Base-by-base conservation (phyloP, 2,888 invertebrate species). In the Icerya purchasi region DNA sequence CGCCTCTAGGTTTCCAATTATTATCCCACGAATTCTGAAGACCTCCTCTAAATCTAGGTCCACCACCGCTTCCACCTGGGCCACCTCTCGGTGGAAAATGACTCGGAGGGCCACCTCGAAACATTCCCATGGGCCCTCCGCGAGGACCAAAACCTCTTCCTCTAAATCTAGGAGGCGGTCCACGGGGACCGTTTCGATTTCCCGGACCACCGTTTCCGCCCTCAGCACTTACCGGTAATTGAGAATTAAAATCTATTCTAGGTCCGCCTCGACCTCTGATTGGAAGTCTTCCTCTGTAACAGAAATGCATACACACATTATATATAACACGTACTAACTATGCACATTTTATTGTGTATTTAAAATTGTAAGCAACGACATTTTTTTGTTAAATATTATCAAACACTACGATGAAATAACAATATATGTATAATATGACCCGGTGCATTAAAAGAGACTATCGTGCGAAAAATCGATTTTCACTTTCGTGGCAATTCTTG, bases 11-110 rank as follows among this genome's bases (percentile, higher is more conserved):
- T 75, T 77, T 61, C 75, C 72, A 64, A 2, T 56, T 56, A 22
- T 57, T 59, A 53, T 61, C 60, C 56, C 62, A 61, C 36, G 54
- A 55, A 20, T 36, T 36, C 18, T 18, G 54, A 64, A 71, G 73
- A 5, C 74, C 75, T 0, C 76, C 77, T 62, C 76, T 75, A 60
- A 71, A 73, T 61, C 69, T 68, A 22, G 81, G 76, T 1, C 76
- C 77, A 36, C 51, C 36, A 8, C 8, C 36, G 5, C 8, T 8
- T 36, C 8, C 8, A 36, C 36, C 36, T 8, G 8, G 8, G 14
- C 36, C 36, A 8, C 8, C 36, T 66, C 75, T 71, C 63, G 76
- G 74, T 56, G 69, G 69, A 50, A 63, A 65, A 21, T 68, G 67
- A 1, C 75, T 72, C 0, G 76, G 76, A 1, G 77, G 77, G 61